A percentile compares a stretch with the other conserved stretches of the same genome.
These are phyloP conservation scores for Atractosteus spatula DNA, from an alignment of 2,113 vertebrate species.

Conservation along the genomic window DNA sequence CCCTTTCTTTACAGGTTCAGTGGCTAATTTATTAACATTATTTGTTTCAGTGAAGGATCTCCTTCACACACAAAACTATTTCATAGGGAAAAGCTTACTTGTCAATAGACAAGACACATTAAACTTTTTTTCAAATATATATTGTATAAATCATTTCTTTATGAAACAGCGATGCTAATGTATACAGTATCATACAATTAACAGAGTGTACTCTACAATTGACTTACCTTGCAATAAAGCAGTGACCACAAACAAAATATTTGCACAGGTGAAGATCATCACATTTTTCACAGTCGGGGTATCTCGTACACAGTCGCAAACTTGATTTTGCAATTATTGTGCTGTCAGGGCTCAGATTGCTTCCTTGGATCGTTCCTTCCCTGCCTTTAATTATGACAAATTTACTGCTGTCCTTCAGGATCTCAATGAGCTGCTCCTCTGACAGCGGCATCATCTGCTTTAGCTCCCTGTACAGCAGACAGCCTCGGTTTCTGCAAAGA, in stretches of 20 bases:
- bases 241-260: conserved; percentile 60
- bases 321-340: neutral
- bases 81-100: too few species aligned
- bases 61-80: too few species aligned
- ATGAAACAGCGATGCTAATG: too few species aligned
- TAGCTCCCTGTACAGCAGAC: neutral
- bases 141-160: too few species aligned
- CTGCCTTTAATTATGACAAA: neutral
- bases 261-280: neutral
- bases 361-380: neutral
- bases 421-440: neutral
- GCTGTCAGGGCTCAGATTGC: neutral
- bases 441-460: neutral
- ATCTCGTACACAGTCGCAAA: neutral
- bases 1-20: too few species aligned
- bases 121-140: too few species aligned
- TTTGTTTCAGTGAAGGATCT: too few species aligned
- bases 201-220: neutral
- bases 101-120: too few species aligned
- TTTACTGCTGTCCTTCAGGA: neutral
- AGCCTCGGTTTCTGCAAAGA: neutral
- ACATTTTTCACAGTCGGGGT: neutral
- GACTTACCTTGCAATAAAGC: conserved; percentile 59
- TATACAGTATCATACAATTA: too few species aligned
- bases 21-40: too few species aligned